Evolutionary conservation across 92 coral and sea anemone genomes (phyloP).

Genomic region (Siderastrea radians): DNA sequence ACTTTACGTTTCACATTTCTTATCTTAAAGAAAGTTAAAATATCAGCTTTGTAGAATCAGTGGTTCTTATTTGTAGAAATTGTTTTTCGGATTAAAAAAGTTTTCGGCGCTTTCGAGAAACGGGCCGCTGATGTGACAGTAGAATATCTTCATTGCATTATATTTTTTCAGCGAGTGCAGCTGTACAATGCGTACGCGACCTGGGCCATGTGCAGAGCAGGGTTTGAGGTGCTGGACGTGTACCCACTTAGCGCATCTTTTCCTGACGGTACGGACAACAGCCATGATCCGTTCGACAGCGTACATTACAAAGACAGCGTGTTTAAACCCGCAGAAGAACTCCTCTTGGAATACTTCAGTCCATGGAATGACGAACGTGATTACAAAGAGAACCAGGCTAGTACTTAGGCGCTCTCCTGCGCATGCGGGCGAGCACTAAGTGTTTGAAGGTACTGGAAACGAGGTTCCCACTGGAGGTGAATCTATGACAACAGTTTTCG

Average conservation of each 20-base stretch:
- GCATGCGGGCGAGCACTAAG: background rate
- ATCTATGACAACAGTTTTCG: no score
- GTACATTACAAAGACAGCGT: constrained; percentile 63
- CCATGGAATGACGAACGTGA: background rate
- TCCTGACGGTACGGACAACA: constrained; percentile 44
- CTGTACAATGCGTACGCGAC: constrained; percentile 67
- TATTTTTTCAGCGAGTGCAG: constrained; percentile 49
- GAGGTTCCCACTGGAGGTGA: no score
- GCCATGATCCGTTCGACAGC: constrained; percentile 48
- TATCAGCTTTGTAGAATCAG: no score
- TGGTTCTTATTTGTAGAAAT: no score
- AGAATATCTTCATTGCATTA: background rate
- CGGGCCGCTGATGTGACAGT: no score
- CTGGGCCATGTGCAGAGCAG: constrained; percentile 68
- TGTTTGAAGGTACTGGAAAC: background rate
- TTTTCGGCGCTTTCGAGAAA: no score
- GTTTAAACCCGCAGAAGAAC: constrained; percentile 48
- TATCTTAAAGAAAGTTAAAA: no score
- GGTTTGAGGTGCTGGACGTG: constrained; percentile 72
- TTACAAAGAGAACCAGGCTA: background rate
- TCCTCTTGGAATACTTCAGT: constrained; percentile 39
- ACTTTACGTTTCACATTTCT: no score
- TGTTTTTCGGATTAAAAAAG: no score
- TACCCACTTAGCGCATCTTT: constrained; percentile 70
- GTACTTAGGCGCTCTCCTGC: background rate